phyloP scores from a whole-genome alignment of 1,140 invertebrate genomes.

The Anthonomus grandis region DNA sequence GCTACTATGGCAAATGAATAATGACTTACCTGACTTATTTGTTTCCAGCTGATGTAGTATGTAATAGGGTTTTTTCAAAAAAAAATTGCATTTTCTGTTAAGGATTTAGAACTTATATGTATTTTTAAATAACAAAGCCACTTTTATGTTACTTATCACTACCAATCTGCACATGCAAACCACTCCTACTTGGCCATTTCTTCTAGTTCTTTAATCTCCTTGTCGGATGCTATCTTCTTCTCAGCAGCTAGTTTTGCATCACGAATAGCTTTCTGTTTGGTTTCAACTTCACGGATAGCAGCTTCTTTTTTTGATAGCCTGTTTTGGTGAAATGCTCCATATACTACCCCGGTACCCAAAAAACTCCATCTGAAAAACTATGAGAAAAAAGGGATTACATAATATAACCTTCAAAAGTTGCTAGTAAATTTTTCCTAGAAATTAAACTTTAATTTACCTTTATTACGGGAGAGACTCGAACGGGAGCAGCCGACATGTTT shows the following conservation, averaged over 20 bases:
- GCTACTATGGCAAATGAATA: too few relatives aligned
- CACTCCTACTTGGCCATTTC: constrained; percentile 36
- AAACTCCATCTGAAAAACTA: constrained; percentile 73
- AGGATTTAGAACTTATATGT: too few relatives aligned
- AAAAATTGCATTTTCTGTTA: too few relatives aligned
- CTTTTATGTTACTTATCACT: constrained; percentile 12
- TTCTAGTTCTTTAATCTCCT: constrained; percentile 47
- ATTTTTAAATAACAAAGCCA: too few relatives aligned
- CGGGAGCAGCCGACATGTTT: constrained; percentile 51
- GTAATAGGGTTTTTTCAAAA: too few relatives aligned
- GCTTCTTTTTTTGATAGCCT: constrained; percentile 65
- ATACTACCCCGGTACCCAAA: constrained; percentile 61
- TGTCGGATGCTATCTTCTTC: constrained; percentile 56
- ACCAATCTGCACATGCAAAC: neutral
- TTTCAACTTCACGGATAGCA: constrained; percentile 61
- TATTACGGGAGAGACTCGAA: constrained; percentile 70
- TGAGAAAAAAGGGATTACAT: constrained; percentile 4
- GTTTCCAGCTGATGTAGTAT: too few relatives aligned
- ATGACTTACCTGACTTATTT: too few relatives aligned
- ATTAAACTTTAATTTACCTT: constrained; percentile 61
- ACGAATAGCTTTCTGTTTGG: constrained; percentile 60
- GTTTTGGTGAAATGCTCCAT: constrained; percentile 67
- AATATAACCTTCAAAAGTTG: constrained; percentile 10
- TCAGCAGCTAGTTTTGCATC: constrained; percentile 68
- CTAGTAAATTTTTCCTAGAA: constrained; percentile 1